Evolutionary conservation across 2,888 invertebrate species (phyloP).

Genomic region (Vanessa cardui): DNA sequence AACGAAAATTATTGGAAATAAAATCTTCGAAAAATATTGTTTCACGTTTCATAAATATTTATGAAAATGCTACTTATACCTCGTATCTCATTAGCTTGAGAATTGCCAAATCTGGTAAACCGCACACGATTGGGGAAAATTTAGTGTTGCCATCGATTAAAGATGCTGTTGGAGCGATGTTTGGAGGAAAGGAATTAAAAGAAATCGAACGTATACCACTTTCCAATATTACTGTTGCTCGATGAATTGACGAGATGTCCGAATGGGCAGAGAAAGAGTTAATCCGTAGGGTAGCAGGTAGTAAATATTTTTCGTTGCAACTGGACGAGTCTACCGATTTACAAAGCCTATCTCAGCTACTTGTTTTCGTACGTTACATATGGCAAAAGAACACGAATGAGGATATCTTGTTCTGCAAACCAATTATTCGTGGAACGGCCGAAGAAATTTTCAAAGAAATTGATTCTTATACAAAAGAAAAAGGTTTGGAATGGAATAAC

Average conservation of each 20-base stretch:
- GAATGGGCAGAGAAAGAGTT: background rate
- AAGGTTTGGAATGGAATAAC: background rate
- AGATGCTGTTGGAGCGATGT: background rate
- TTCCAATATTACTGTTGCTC: background rate
- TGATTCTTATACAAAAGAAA: background rate
- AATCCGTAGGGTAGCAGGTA: no score
- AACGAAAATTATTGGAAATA: background rate
- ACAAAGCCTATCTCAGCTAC: no score
- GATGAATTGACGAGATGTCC: background rate
- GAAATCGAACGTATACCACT: background rate
- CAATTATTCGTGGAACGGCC: background rate
- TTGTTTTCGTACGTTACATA: no score
- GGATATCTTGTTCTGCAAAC: no score
- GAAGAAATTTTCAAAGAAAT: background rate
- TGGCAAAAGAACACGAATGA: no score
- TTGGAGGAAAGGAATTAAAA: background rate
- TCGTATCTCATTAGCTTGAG: background rate
- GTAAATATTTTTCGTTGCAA: no score
- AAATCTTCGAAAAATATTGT: background rate
- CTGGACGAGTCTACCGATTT: no score
- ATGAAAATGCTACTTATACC: no score
- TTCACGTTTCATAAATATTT: no score
- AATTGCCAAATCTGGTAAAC: background rate
- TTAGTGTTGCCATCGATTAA: background rate
- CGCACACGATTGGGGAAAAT: background rate